Base-by-base conservation (phyloP, 2,888 invertebrate genomes). In the Phortica magna region DNA sequence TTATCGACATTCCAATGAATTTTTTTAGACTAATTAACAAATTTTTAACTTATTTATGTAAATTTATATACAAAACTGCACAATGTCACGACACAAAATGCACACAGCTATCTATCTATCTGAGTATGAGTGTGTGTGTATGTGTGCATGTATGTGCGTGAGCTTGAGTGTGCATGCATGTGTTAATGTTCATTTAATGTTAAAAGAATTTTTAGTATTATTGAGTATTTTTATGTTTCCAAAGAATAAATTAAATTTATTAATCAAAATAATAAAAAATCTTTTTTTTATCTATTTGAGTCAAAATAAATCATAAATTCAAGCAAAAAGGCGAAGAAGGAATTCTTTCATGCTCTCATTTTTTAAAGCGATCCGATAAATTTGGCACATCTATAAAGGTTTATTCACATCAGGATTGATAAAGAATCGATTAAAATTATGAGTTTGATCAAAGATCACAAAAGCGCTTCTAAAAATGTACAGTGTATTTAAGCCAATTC, bases 1-100 rank as follows among this genome's bases (percentile, higher is more conserved):
- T 90, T 89, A 88, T 88, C 42, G 84, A 87, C 90, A 91, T 90
- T 90, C 90, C 91, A 91, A 90, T 91, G 90, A 88, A 90, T 88
- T 89, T 68, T n/a, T 71, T 53, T 89, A 90, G 90, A 83, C 87
- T 90, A 89, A 90, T 89, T 89, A 87, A 89, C 80, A 78, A 84
- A 84, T 85, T 89, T 73, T 88, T 88, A 89, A 85, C 88, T 85
- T 85, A 85, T 85, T 87, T 87, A 88, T 64, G 55, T 87, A 22
- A 22, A 61, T 19, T 22, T 61, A 22, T 22, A 61, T 12, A 48
- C 48, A 48, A 48, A 14, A 14, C 9, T 14, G 14, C 48, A 14
- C 48, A 12, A 31, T 31, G 31, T 4, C 31, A 31, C 31, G 31
- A 31, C 31, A 31, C 31, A 31, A 31, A 2, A 31, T 31, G 31